Base-by-base conservation (phyloP, 2,113 vertebrate species). In the Cryptomyrus ogoouensis region DNA sequence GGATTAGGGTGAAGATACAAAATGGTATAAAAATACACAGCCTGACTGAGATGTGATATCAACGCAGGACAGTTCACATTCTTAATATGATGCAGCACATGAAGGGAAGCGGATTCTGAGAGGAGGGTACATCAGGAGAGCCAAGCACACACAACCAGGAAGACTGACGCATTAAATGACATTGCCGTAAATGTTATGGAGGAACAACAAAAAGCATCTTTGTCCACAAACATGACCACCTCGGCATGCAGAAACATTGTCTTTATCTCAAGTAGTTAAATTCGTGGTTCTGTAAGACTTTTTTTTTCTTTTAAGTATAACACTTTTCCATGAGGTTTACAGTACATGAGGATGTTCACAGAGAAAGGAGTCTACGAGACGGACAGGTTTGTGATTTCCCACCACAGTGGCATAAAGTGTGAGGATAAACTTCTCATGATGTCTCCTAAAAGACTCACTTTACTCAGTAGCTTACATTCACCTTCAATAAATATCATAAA, bases 21-120 rank as follows among this genome's bases (percentile, higher is more conserved):
- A 98, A 97, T 96, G 94, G 96, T 97, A 97, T 96, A 98, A 97
- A 62, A 99, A 98, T 97, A 98, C 96, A 97, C 97, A 97, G 97
- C 97, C 97, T 97, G 96, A 96, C 97, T 97, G 95, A 97, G 97
- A 97, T 97, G 97, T 93, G 91, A 93, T 92, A 93, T 93, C 21
- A 92, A 91, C 93, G 93, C 91, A 92, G 92, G 92, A 94, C 91
- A 90, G 44, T 58, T 93, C 94, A 95, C 94, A 95, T 94, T 95
- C 93, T 92, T 90, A 93, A 93, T 91, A 91, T 91, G 94, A 95
- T 93, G 91, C 93, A 95, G 94, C 93, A 95, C 94, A 95, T 91
- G 91, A 91, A 94, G 93, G 90, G 92, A 88, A 91, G 92, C 91
- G 89, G 91, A 91, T 93, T 88, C 90, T 52, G 74, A 91, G 89